Base-by-base conservation (phyloP, 35 echinoderm and acorn worm genomes). In the Strongylocentrotus purpuratus region DNA sequence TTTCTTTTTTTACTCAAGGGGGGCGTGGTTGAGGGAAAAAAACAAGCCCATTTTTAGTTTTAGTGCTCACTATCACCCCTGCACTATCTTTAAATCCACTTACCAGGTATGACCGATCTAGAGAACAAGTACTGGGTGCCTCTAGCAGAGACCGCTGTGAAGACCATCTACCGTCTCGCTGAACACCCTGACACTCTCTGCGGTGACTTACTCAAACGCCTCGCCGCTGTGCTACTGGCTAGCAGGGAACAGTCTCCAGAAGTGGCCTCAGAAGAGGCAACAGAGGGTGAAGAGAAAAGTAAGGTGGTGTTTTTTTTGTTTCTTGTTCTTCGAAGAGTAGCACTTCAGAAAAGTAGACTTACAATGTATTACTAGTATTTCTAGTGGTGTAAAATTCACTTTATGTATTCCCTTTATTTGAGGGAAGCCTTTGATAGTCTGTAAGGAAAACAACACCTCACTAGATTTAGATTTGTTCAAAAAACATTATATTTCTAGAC, bases 101-200 rank as follows among this genome's bases (percentile, higher is more conserved):
- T 70, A 92, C 4, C 87, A 99, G 98, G 98, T 33, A 85, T 99
- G 25, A 90, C 41, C 4, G 94, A 97, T 5, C 94, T 94, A 9
- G 55, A 65, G 15, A 96, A 97, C 58, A 94, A 91, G 55, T 94
- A 97, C 94, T 99, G 98, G 98, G 61, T 97, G 11, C 98, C 98
- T 11, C 65, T 99, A 25, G 96, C 97, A 2, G 98, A 97, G 90
- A 97, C 97, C 47, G 98, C 98, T 5, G 90, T 97, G 4, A 96
- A 95, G 88, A 95, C 96, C 31, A 97, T 99, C 88, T 99, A 97
- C 95, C 94, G 96, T 6, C 86, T 99, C n/a, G 94, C 97, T 8
- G 98, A 99, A 59, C 98, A 99, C 65, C 98, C 98, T 3, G 98
- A 97, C 32, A 18, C 46, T n/a, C 92, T 97, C 2, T 95, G 94